Conservation (phyloP, 2,888 invertebrate species). For the Boloria euphrosyne region DNA sequence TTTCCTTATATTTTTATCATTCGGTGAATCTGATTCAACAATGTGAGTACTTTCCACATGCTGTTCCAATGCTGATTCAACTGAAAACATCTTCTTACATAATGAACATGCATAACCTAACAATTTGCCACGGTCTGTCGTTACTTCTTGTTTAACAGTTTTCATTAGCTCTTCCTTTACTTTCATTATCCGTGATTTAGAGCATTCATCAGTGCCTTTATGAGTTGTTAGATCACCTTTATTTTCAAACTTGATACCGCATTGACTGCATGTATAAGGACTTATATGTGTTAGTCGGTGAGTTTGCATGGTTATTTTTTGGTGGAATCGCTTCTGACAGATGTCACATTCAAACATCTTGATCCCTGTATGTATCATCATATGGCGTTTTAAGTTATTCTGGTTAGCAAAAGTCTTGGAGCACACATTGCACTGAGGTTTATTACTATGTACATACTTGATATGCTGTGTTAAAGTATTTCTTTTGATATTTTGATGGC, state of each 20-base stretch:
- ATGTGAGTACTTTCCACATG: constrained; percentile 72
- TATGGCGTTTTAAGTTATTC: constrained; percentile 76
- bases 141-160: constrained; percentile 70
- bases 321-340: constrained; percentile 72
- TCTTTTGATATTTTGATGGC: constrained; percentile 64
- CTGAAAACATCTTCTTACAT: constrained; percentile 76
- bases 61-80: constrained; percentile 70
- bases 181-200: constrained; percentile 58
- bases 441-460: constrained; percentile 72
- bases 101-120: constrained; percentile 72
- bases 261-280: constrained; percentile 64
- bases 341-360: constrained; percentile 76
- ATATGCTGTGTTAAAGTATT: constrained; percentile 74
- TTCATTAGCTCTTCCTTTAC: constrained; percentile 72
- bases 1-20: constrained; percentile 59
- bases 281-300: constrained; percentile 72
- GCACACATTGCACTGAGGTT: constrained; percentile 69
- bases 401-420: constrained; percentile 76
- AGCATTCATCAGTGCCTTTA: constrained; percentile 59
- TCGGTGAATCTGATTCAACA: constrained; percentile 60
- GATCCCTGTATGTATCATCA: constrained; percentile 74
- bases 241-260: constrained; percentile 62
- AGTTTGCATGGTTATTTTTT: constrained; percentile 78
- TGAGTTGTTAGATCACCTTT: constrained; percentile 55
- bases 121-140: constrained; percentile 66